A percentile compares a stretch with the other conserved stretches of the same genome.
Evolutionary conservation across 2,113 vertebrate genomes (phyloP).

Genomic region (Phocoena sinus): DNA sequence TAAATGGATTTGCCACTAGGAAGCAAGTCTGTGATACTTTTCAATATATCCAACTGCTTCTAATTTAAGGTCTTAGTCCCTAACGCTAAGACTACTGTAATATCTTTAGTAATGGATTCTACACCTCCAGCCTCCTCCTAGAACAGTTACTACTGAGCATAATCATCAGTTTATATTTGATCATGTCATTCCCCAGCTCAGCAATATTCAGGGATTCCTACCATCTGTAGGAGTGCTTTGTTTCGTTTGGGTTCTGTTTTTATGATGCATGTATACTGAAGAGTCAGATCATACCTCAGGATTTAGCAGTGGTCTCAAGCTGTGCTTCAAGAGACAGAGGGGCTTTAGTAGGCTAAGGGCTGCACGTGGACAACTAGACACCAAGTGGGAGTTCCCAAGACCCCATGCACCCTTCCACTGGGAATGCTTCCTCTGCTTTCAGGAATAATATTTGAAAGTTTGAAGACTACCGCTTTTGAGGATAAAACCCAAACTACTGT

Average conservation of each 20-base stretch:
- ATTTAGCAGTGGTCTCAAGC: conserved; percentile 4
- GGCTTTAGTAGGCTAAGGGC: not conserved
- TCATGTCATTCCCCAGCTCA: not conserved
- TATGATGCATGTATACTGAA: not conserved
- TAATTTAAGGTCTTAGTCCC: conserved; percentile 26
- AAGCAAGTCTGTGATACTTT: conserved; percentile 33
- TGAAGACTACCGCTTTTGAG: not conserved
- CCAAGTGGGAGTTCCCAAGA: not conserved
- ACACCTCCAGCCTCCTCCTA: not conserved
- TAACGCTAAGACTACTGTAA: not conserved
- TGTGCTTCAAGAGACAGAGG: not conserved
- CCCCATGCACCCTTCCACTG: not conserved
- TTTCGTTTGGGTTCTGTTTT: conserved; percentile 41
- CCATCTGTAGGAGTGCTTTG: not conserved
- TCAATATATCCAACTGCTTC: conserved; percentile 4
- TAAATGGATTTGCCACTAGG: conserved; percentile 1
- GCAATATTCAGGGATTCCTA: not conserved
- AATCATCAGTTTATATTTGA: not conserved
- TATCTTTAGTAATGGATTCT: not conserved
- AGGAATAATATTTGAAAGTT: not conserved
- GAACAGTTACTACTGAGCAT: not conserved
- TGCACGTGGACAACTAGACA: not conserved
- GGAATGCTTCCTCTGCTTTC: not conserved
- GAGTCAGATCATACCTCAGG: not conserved
- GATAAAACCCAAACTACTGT: not conserved